These are phyloP conservation scores for Hypomecis atomaria DNA, from an alignment of 2,888 invertebrate species.

Conservation along the genomic window DNA sequence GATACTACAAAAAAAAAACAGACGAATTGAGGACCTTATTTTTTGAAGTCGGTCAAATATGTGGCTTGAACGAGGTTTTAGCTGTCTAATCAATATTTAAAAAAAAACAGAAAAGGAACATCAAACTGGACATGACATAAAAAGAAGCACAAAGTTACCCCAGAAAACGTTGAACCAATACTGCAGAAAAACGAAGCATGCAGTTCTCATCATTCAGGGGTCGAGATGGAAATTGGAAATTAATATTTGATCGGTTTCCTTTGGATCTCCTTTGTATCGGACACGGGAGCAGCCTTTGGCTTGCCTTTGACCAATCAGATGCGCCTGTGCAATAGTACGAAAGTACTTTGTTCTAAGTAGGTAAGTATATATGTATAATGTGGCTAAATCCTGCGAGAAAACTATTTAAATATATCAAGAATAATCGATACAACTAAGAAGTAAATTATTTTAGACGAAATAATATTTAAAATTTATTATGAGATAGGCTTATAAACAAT, in stretches of 20 bases:
- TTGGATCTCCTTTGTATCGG: slow-evolving; percentile 49
- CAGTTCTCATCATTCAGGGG: slow-evolving; percentile 43
- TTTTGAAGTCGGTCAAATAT: too few relatives aligned
- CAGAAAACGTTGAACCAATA: slow-evolving; percentile 5
- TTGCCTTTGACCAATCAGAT: slow-evolving; percentile 68
- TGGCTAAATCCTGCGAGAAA: too few relatives aligned
- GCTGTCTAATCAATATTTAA: not conserved
- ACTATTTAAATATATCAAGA: too few relatives aligned
- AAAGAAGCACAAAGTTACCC: not conserved
- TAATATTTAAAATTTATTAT: too few relatives aligned
- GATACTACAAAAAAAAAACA: too few relatives aligned
- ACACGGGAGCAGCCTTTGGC: slow-evolving; percentile 23
- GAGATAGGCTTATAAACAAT: too few relatives aligned
- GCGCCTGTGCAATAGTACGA: not conserved
- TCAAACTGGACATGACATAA: not conserved
- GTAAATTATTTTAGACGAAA: too few relatives aligned
- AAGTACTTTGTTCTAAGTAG: too few relatives aligned
- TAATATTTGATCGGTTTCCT: slow-evolving; percentile 59
- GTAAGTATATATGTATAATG: too few relatives aligned
- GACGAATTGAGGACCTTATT: too few relatives aligned
- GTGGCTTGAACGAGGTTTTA: too few relatives aligned
- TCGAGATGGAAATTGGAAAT: slow-evolving; percentile 63
- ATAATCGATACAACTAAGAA: too few relatives aligned
- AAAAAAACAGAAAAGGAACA: not conserved
- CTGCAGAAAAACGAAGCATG: slow-evolving; percentile 42